These are phyloP conservation scores for Reticulitermes lucifugus DNA, from an alignment of 2,888 invertebrate genomes.

Conservation along the genomic window DNA sequence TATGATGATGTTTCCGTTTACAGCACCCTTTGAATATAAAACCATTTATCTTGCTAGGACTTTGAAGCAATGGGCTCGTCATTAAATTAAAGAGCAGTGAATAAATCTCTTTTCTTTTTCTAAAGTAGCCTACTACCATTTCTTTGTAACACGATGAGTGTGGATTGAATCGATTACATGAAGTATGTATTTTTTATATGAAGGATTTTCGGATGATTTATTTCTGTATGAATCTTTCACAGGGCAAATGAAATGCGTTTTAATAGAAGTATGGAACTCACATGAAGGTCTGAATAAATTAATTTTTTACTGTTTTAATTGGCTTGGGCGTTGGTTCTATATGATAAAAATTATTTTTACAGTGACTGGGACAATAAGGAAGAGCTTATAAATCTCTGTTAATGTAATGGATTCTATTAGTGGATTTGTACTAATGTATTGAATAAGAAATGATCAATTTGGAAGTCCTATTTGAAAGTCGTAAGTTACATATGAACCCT, in stretches of 20 bases:
- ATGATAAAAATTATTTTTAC: background rate
- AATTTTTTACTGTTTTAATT: background rate
- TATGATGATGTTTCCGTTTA: too few species aligned
- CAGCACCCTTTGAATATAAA: too few species aligned
- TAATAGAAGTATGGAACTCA: background rate
- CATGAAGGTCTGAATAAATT: background rate
- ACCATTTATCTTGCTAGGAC: too few species aligned
- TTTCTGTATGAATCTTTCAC: background rate
- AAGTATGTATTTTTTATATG: background rate
- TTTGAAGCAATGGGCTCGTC: background rate
- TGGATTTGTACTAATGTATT: background rate
- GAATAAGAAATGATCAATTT: background rate
- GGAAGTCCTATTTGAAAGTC: background rate
- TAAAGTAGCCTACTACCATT: background rate
- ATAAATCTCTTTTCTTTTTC: background rate
- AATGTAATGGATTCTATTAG: background rate
- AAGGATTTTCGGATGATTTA: background rate
- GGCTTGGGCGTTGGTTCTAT: background rate
- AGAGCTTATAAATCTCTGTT: background rate
- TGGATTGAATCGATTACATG: background rate
- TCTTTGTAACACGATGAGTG: background rate
- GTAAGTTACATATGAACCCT: background rate
- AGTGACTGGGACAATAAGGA: background rate
- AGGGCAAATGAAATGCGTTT: background rate
- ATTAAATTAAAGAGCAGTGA: background rate